Evolutionary conservation across 1,140 invertebrate genomes (phyloP), one percentile per base, ranked within the genome.

Genomic region (Wiebesia pumilae): DNA sequence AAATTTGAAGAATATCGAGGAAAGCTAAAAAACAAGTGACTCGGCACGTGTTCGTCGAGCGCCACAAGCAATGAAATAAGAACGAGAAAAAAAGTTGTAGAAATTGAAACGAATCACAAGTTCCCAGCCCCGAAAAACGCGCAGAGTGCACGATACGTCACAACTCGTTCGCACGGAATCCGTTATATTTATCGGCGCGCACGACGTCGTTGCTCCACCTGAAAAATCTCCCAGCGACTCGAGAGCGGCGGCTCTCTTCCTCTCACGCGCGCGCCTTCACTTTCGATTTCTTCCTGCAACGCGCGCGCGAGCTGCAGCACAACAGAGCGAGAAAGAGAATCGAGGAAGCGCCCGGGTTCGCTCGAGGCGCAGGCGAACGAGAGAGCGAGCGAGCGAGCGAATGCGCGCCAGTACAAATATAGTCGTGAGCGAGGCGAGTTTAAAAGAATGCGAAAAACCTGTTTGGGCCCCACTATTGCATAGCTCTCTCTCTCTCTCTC

Each of bases 371-470:
- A 54, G 33, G 69, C 38, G 71, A 43, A 12, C 54, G 84, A 65
- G 75, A 35, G 79, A 62, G 58, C 71, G 71, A 75, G 38, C 27
- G 35, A 40, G 35, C 51, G 71, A 75, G 38, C 27, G 35, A 40
- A 21, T 35, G 84, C 77, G 75, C 79, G 79, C 83, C 38, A 69
- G 65, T 58, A 78, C 85, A 86, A 82, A 82, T 86, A 82, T 83
- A 86, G 80, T 82, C 85, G 80, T 83, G 80, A 65, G 69, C 69
- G 77, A 58, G 85, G 33, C 62, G 77, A 62, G 47, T 77, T 78
- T 67, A 14, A 86, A 82, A 86, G 80, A 86, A 86, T 86, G 85
- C 85, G 80, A 43, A 51, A 81, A 86, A 86, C 85, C 85, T 86
- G 85, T 86, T 86, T 16, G 43, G 67, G 38, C 83, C 83, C 83